A percentile compares a stretch with the other conserved stretches of the same genome.
Evolutionary conservation across 2,797 vertebrate species (phyloP).

Genomic region (Pampus argenteus): DNA sequence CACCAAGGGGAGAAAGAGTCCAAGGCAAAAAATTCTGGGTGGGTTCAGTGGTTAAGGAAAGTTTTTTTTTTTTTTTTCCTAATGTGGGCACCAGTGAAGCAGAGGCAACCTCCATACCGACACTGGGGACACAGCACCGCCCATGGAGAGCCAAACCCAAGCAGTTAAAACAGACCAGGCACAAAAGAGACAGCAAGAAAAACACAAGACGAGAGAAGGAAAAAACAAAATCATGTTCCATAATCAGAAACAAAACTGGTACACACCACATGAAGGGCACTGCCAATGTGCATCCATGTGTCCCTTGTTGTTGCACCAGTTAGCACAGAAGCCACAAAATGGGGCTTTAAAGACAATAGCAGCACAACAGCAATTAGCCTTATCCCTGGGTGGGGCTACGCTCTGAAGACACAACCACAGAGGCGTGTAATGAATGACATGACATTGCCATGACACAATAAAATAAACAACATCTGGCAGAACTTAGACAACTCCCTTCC

Average conservation of each 20-base stretch:
- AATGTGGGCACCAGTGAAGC: conserved; percentile 66
- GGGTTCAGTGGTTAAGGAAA: conserved; percentile 56
- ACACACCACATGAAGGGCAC: conserved; percentile 77
- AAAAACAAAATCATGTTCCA: conserved; percentile 77
- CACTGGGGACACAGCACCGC: conserved; percentile 53
- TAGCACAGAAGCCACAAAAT: conserved; percentile 75
- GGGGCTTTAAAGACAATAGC: conserved; percentile 78
- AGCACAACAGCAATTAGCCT: conserved; percentile 74
- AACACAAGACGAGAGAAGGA: conserved; percentile 56
- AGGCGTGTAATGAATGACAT: conserved; percentile 76
- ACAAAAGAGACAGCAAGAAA: conserved; percentile 53
- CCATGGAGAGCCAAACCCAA: conserved; percentile 61
- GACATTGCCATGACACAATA: conserved; percentile 66
- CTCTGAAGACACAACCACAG: conserved; percentile 64
- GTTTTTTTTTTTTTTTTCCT: conserved; percentile 21
- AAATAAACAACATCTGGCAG: conserved; percentile 75
- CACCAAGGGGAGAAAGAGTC: conserved; percentile 44
- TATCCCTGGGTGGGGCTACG: conserved; percentile 69
- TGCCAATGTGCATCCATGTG: conserved; percentile 70
- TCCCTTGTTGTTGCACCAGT: conserved; percentile 71
- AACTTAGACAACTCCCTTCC: conserved; percentile 54
- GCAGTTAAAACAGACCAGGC: conserved; percentile 58
- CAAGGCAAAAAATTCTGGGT: conserved; percentile 55
- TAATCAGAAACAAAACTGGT: conserved; percentile 80
- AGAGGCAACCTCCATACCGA: conserved; percentile 51